Evolutionary conservation across 2,888 invertebrate species (phyloP).

Genomic region (Dasypogon diadema): DNA sequence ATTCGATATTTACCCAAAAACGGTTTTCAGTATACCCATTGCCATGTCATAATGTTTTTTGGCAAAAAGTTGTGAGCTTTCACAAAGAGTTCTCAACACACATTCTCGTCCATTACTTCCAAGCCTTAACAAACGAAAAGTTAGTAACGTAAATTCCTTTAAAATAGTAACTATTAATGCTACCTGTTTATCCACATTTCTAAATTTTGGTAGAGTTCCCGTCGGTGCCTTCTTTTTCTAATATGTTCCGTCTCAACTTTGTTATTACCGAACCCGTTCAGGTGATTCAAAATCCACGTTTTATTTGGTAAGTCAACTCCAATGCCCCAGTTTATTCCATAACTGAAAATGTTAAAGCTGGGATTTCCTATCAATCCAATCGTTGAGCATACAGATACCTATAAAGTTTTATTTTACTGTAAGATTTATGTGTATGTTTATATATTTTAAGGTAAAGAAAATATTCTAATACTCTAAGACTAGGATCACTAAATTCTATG

Average conservation of each 20-base stretch:
- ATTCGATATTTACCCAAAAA: slow-evolving; percentile 75
- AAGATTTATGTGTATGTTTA: neutral
- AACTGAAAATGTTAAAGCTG: slow-evolving; percentile 72
- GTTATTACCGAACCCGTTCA: slow-evolving; percentile 61
- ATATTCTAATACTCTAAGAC: too few relatives aligned
- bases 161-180: slow-evolving; percentile 60
- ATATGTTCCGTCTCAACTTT: slow-evolving; percentile 63
- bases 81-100: slow-evolving; percentile 79
- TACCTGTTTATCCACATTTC: slow-evolving; percentile 76
- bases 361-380: slow-evolving; percentile 73
- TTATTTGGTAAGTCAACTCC: slow-evolving; percentile 75
- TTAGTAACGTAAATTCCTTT: neutral
- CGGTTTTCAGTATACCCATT: slow-evolving; percentile 77
- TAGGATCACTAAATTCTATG: too few relatives aligned
- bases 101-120: slow-evolving; percentile 81
- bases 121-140: slow-evolving; percentile 74
- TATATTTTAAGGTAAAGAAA: too few relatives aligned
- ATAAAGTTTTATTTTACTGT: neutral
- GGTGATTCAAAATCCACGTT: slow-evolving; percentile 68
- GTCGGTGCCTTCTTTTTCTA: slow-evolving; percentile 69
- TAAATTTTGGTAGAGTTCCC: slow-evolving; percentile 63
- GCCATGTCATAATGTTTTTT: slow-evolving; percentile 75
- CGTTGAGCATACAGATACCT: slow-evolving; percentile 74
- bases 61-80: slow-evolving; percentile 77
- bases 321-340: slow-evolving; percentile 78